Evolutionary conservation across 2,113 vertebrate genomes (phyloP).

Genomic region (Erythrocebus patas): DNA sequence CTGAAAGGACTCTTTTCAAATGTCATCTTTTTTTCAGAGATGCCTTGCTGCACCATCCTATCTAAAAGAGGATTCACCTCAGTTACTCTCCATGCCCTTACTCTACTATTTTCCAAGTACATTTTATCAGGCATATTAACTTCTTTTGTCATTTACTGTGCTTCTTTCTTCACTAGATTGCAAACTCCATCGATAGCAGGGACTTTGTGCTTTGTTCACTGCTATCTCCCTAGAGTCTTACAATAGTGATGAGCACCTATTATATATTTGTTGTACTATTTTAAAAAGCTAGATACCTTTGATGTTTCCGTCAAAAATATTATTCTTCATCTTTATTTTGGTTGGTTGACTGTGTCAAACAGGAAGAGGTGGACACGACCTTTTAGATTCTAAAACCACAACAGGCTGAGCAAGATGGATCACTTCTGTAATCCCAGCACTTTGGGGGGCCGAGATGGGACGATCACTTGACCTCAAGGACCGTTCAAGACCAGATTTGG

Average conservation of each 20-base stretch:
- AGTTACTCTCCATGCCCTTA: background rate
- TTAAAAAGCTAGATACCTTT: background rate
- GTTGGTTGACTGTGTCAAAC: background rate
- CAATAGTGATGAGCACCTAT: background rate
- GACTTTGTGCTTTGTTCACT: background rate
- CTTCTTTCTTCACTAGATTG: background rate
- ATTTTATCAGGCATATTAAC: background rate
- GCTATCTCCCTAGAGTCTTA: background rate
- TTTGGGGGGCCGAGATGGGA: too few relatives aligned
- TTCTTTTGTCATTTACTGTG: background rate
- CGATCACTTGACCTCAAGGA: too few relatives aligned
- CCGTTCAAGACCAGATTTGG: too few relatives aligned
- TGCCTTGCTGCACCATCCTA: background rate
- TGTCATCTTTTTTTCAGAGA: background rate
- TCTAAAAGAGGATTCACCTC: background rate
- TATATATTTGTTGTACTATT: background rate
- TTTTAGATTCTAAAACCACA: background rate
- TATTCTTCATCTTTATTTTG: background rate
- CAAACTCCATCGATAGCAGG: background rate
- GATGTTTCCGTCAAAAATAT: conserved; percentile 16
- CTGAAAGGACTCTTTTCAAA: background rate
- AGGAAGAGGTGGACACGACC: background rate
- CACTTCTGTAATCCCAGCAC: too few relatives aligned
- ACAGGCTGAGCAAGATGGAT: too few relatives aligned
- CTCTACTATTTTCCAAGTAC: background rate